Evolutionary conservation across 1,140 invertebrate genomes (phyloP), one percentile per base, ranked within the genome.

Genomic region (Vollenhovia emeryi): DNA sequence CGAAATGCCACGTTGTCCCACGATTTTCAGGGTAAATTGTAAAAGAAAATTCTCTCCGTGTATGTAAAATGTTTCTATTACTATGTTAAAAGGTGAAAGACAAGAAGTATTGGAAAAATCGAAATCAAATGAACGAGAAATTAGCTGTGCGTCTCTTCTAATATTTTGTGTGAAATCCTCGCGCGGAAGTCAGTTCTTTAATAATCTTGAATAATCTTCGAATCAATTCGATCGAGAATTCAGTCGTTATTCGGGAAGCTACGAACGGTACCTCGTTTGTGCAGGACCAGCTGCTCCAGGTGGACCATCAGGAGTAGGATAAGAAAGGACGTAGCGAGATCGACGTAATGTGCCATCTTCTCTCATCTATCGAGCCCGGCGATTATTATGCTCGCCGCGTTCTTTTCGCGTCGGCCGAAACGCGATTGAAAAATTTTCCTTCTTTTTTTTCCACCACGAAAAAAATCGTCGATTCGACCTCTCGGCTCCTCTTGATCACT

Each of bases 261-360:
- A 79, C 30, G 13, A 62, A 45, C 33, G 5, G 48, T 89, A 89
- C 88, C 88, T 90, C 45, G 76, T 24, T 55, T 75, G 1, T 36
- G 55, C n/a, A 57, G 59, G n/a, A 68, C n/a, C 24, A 87, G 76
- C 50, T 76, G 71, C 18, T 86, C 84, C 76, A 89, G 33, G 13
- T 84, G 85, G 43, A 76, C 36, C 45, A 24, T 45, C 68, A 89
- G 24, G n/a, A 90, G 69, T 1, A 87, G 68, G 27, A 87, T 21
- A 45, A 82, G 30, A 40, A 84, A 78, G 27, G 73, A 48, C 43
- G 43, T 52, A 21, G 71, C 76, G 40, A 82, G 40, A 84, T 62
- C 55, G 69, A 55, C 11, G 18, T 66, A 40, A 68, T 64, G 84
- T 24, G 43, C 50, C 88, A 89, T 89, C 45, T 86, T 86, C 24